Base-by-base conservation (phyloP, 2,113 vertebrate genomes). In the Hiodon tergisus region DNA sequence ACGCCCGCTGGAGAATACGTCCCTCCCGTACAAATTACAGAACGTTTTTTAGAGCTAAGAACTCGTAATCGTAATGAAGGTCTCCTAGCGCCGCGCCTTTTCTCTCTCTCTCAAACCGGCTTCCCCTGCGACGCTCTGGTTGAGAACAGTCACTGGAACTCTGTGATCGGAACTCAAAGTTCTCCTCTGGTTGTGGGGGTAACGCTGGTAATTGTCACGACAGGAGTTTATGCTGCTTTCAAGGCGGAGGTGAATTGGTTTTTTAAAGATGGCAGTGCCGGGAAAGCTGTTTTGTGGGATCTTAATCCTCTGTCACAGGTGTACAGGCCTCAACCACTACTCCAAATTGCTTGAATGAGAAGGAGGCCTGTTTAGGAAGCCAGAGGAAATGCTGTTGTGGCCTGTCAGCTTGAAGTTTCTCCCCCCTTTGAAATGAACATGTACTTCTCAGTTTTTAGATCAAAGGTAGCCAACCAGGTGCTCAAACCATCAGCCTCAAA, bases 1-100 rank as follows among this genome's bases (percentile, higher is more conserved):
- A 70, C 70, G 77, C 72, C 59, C 78, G 70, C 78, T 78, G 51
- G 82, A 83, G 82, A 79, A 81, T 84, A 82, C 69, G 74, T 67
- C 73, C 72, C 66, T 74, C 67, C 65, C 13, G 80, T 65, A 70
- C 69, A 85, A 77, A 84, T 87, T 76, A 82, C 73, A 62, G 74
- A 78, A 78, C 71, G 52, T 84, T 84, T 83, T 82, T 78, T 47
- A 62, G 69, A 69, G 70, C 81, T 74, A 73, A 79, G 65, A 77
- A 73, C 79, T 71, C 71, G 69, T 70, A 72, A 78, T 71, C 71
- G 78, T 81, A 80, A 82, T 80, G 75, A 82, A 83, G 54, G 81
- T 80, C 78, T 85, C 77, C 52, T 70, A 67, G 71, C 66, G 65
- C 71, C 74, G 70, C 80, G 74, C 66, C 66, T 70, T 73, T 59